Evolutionary conservation across 2,113 vertebrate genomes (phyloP).

Genomic region (Ophiodon elongatus): DNA sequence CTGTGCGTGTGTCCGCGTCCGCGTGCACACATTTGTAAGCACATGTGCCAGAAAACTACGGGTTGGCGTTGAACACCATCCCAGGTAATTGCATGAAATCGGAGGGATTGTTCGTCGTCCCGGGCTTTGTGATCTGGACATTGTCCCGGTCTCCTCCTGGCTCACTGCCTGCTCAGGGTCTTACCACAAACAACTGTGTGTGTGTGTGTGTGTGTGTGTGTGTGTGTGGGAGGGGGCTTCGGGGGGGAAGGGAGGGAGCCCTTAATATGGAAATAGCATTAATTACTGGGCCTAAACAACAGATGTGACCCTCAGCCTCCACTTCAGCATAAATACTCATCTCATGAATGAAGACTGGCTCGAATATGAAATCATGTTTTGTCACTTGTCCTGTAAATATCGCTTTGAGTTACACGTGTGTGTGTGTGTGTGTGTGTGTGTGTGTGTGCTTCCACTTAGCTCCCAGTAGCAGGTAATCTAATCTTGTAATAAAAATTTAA

Average conservation of each 20-base stretch:
- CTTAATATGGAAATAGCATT: conserved; percentile 78
- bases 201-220: too few relatives aligned
- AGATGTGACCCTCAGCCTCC: conserved; percentile 77
- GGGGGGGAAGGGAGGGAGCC: conserved; percentile 27
- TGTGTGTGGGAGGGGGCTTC: too few relatives aligned
- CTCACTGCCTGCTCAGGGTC: conserved; percentile 65
- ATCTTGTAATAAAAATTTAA: conserved; percentile 26
- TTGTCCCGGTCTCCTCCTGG: conserved; percentile 71
- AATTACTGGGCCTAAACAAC: conserved; percentile 74
- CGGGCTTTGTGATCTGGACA: conserved; percentile 75
- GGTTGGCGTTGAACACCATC: conserved; percentile 50
- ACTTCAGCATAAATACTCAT: conserved; percentile 56
- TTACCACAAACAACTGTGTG: conserved; percentile 56
- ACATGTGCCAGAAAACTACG: conserved; percentile 45
- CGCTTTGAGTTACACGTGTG: conserved; percentile 4
- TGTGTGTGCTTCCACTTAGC: not conserved
- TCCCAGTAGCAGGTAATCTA: conserved; percentile 23
- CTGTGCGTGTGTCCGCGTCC: not conserved
- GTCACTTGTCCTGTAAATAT: not conserved
- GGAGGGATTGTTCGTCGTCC: conserved; percentile 75
- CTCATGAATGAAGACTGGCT: conserved; percentile 29
- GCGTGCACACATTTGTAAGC: conserved; percentile 27
- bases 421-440: not conserved
- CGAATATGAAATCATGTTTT: conserved; percentile 30
- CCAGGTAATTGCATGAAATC: conserved; percentile 75